Percentiles rank a stretch among this genome's conserved stretches.
These are phyloP conservation scores for Rhinoptilus africanus DNA, from an alignment of 2,113 vertebrate species.

Conservation along the genomic window DNA sequence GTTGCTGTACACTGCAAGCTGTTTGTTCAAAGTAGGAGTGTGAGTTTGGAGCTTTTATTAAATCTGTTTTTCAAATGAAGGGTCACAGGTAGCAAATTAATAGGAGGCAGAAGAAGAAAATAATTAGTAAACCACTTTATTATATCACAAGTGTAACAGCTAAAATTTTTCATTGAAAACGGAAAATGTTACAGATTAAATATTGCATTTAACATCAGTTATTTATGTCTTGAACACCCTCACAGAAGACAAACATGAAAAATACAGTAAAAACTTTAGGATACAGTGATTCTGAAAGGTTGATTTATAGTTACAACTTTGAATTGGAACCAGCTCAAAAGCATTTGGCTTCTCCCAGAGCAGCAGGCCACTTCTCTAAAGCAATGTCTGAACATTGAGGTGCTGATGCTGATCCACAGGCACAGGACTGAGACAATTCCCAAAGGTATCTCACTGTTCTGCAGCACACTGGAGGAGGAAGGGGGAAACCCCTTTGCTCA, in stretches of 20 bases:
- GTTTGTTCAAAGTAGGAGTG: not conserved
- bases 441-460: not conserved
- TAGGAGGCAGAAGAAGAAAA: not conserved
- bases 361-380: not conserved
- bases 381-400: not conserved
- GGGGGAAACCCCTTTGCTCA: not conserved
- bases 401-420: not conserved
- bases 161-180: not conserved
- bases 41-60: not conserved
- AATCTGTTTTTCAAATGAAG: not conserved
- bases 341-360: not conserved
- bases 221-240: not conserved
- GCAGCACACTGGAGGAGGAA: not conserved
- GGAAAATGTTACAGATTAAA: not conserved
- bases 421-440: not conserved
- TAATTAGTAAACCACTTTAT: not conserved
- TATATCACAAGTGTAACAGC: not conserved
- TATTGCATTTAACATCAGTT: not conserved
- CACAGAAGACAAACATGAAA: not conserved
- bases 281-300: not conserved
- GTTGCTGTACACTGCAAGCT: not conserved
- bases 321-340: not conserved
- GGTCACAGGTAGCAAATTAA: not conserved
- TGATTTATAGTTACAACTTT: not conserved
- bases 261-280: not conserved